These are phyloP conservation scores for Acromyrmex echinatior DNA, from an alignment of 1,140 invertebrate species.

Conservation along the genomic window DNA sequence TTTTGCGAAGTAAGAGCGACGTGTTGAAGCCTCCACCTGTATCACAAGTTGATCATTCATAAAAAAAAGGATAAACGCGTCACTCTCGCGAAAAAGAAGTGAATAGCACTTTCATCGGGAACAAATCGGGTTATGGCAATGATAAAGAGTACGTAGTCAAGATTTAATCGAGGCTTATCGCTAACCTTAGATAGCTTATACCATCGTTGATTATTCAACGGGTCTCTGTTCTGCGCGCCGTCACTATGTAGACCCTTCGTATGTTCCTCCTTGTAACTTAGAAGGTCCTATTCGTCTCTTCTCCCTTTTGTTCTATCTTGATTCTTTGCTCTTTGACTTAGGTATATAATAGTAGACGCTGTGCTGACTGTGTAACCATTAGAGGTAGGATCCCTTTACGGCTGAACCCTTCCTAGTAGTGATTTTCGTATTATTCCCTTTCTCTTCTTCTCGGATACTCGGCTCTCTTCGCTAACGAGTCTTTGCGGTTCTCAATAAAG, in stretches of 20 bases:
- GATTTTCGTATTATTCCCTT: conserved; percentile 59
- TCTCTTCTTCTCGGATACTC: conserved; percentile 38
- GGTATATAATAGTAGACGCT: conserved; percentile 43
- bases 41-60: conserved; percentile 10
- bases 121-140: conserved; percentile 31
- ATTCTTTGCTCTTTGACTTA: not conserved
- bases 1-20: not conserved
- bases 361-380: conserved; percentile 49
- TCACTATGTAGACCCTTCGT: conserved; percentile 1
- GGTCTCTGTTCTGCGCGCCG: not conserved
- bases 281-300: conserved; percentile 16
- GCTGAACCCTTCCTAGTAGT: conserved; percentile 48
- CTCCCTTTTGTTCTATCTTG: conserved; percentile 35
- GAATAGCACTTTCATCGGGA: conserved; percentile 39
- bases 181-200: conserved; percentile 1
- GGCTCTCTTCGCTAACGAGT: conserved; percentile 10
- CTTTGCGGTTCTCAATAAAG: not conserved
- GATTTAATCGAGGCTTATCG: conserved; percentile 22
- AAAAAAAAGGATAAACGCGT: conserved; percentile 16
- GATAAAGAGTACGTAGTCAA: not conserved
- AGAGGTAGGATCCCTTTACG: conserved; percentile 45
- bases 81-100: conserved; percentile 17
- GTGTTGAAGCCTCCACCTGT: not conserved
- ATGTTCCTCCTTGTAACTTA: conserved; percentile 6
- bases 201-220: conserved; percentile 53